Percentiles rank a stretch among this genome's conserved stretches.
Evolutionary conservation across 2,797 vertebrate species (phyloP).

Genomic region (Myiothlypis coronata): DNA sequence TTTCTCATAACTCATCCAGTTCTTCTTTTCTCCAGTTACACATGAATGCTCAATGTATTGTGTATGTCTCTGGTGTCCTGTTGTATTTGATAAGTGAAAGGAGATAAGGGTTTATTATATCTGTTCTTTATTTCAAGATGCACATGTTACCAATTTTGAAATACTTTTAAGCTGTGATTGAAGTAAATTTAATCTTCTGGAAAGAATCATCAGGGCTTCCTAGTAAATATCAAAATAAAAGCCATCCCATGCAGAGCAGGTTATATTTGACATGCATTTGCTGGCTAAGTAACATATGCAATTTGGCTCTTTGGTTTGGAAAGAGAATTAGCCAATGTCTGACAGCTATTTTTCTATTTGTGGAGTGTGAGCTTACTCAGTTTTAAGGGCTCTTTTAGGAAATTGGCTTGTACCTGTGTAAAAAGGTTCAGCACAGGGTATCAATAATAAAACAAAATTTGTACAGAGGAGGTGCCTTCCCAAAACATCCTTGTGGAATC

Average conservation of each 20-base stretch:
- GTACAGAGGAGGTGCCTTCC: background rate
- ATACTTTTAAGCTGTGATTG: background rate
- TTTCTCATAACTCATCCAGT: constrained; percentile 15
- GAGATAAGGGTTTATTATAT: constrained; percentile 48
- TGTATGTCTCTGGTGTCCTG: background rate
- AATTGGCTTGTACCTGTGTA: background rate
- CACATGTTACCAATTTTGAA: background rate
- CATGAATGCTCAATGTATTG: constrained; percentile 9
- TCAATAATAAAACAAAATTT: background rate
- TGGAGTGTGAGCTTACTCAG: background rate
- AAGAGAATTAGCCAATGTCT: constrained; percentile 33
- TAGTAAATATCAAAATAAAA: constrained; percentile 41
- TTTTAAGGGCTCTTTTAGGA: background rate
- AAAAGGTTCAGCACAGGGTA: background rate
- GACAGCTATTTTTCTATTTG: constrained; percentile 49
- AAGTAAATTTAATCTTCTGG: constrained; percentile 43
- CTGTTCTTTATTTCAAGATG: background rate
- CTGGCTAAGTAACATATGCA: constrained; percentile 10
- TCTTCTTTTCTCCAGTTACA: background rate
- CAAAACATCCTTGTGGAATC: background rate
- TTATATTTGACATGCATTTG: constrained; percentile 18
- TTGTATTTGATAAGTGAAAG: constrained; percentile 15
- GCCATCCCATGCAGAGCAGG: constrained; percentile 7
- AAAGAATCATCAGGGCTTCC: background rate
- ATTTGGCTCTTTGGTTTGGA: constrained; percentile 37